These are phyloP conservation scores for Trichogramma evanescens DNA, from an alignment of 2,888 invertebrate genomes.

Conservation along the genomic window DNA sequence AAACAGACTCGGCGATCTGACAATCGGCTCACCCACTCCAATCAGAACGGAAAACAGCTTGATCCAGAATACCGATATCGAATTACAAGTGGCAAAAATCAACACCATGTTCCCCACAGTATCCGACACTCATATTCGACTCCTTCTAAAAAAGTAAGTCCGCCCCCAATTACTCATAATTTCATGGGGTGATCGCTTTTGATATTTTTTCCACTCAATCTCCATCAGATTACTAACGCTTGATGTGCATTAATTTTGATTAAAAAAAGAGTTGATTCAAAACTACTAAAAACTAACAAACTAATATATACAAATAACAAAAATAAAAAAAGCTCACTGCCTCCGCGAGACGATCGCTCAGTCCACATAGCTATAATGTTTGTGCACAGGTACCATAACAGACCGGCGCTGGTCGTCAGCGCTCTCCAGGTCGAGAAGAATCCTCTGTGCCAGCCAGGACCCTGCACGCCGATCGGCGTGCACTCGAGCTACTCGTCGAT, in stretches of 20 bases:
- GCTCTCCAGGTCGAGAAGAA: conserved; percentile 89
- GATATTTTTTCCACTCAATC: conserved; percentile 3
- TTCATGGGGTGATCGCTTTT: no score
- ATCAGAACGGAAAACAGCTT: conserved; percentile 55
- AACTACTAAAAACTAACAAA: no score
- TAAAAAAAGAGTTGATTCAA: no score
- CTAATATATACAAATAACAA: no score
- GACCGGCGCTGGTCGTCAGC: conserved; percentile 87
- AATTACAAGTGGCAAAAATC: conserved; percentile 71
- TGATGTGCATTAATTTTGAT: no score
- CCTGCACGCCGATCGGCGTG: conserved; percentile 50
- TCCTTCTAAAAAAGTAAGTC: conserved; percentile 81
- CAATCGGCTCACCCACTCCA: conserved; percentile 42
- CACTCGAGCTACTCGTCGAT: conserved; percentile 41
- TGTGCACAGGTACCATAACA: conserved; percentile 76
- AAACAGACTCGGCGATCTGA: conserved; percentile 43
- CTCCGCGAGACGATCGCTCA: no score
- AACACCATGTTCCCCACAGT: conserved; percentile 87
- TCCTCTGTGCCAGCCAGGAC: conserved; percentile 82
- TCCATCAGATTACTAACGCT: conserved; percentile 12
- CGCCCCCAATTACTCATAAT: no score
- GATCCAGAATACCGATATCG: conserved; percentile 60
- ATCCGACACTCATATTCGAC: conserved; percentile 78
- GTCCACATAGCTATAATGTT: conserved; percentile 13
- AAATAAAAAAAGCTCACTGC: no score